Conservation (phyloP, 2,888 invertebrate genomes). For the Pasiphila rectangulata region DNA sequence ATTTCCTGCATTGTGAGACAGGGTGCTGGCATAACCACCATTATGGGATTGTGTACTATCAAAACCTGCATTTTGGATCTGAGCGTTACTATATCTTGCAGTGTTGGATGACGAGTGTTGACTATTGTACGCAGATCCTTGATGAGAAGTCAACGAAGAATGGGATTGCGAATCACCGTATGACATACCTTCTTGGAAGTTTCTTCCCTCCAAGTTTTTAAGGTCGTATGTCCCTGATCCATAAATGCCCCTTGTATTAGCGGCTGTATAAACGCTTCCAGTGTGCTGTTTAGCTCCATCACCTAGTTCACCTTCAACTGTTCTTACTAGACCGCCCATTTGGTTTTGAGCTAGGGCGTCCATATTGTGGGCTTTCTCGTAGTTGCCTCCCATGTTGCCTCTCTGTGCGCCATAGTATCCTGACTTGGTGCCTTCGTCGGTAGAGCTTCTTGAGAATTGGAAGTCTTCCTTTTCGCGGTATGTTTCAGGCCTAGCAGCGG, state of each 20-base stretch:
- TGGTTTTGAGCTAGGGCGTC: slow-evolving; percentile 70
- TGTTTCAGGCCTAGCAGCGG: slow-evolving; percentile 59
- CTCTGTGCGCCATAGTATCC: slow-evolving; percentile 74
- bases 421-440: slow-evolving; percentile 68
- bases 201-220: slow-evolving; percentile 63
- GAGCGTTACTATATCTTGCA: slow-evolving; percentile 33
- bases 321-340: slow-evolving; percentile 66
- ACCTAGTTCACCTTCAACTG: slow-evolving; percentile 70
- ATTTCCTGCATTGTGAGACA: neutral
- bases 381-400: slow-evolving; percentile 78
- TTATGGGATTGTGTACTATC: slow-evolving; percentile 2
- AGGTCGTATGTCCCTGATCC: slow-evolving; percentile 64
- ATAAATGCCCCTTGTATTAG: slow-evolving; percentile 68
- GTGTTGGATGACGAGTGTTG: slow-evolving; percentile 28
- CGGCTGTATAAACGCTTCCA: slow-evolving; percentile 66
- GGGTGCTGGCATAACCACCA: slow-evolving; percentile 5
- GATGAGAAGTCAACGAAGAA: slow-evolving; percentile 37
- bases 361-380: slow-evolving; percentile 75
- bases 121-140: slow-evolving; percentile 21
- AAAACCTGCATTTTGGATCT: slow-evolving; percentile 8
- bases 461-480: slow-evolving; percentile 77
- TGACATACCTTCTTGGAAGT: slow-evolving; percentile 58
- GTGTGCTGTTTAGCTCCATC: slow-evolving; percentile 58
- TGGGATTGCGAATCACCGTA: slow-evolving; percentile 42
- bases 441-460: slow-evolving; percentile 71